phyloP scores from a whole-genome alignment of 2,888 invertebrate genomes.

The Epiblema foenella region DNA sequence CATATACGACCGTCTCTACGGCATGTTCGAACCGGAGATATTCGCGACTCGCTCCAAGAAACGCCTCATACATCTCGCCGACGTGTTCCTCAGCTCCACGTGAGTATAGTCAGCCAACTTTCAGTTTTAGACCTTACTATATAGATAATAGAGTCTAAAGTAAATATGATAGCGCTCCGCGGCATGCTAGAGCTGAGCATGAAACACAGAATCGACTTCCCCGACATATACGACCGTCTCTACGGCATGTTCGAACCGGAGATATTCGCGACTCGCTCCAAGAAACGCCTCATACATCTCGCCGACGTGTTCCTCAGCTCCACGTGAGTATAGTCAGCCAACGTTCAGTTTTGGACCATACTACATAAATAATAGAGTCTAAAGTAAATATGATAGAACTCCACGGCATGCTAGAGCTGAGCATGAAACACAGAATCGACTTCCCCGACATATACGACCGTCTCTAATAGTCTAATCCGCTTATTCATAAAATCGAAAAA shows the following conservation, averaged over 20 bases:
- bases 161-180: conserved; percentile 91
- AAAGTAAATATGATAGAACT: conserved; percentile 91
- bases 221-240: conserved; percentile 97
- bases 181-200: conserved; percentile 96
- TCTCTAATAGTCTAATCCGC: too few species aligned
- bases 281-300: conserved; percentile 94
- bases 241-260: conserved; percentile 97
- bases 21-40: conserved; percentile 95
- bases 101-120: conserved; percentile 71
- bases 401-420: conserved; percentile 95
- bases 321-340: conserved; percentile 85
- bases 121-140: too few species aligned
- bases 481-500: too few species aligned
- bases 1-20: conserved; percentile 97
- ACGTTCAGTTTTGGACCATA: too few species aligned
- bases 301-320: conserved; percentile 96
- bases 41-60: conserved; percentile 96
- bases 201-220: conserved; percentile 97
- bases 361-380: too few species aligned
- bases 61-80: conserved; percentile 93
- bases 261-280: conserved; percentile 95
- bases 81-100: conserved; percentile 96
- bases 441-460: conserved; percentile 98
- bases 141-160: too few species aligned
- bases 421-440: conserved; percentile 96